Percentiles rank a stretch among this genome's conserved stretches.
phyloP scores from a whole-genome alignment of 2,113 vertebrate genomes.

The Henicopernis longicauda region DNA sequence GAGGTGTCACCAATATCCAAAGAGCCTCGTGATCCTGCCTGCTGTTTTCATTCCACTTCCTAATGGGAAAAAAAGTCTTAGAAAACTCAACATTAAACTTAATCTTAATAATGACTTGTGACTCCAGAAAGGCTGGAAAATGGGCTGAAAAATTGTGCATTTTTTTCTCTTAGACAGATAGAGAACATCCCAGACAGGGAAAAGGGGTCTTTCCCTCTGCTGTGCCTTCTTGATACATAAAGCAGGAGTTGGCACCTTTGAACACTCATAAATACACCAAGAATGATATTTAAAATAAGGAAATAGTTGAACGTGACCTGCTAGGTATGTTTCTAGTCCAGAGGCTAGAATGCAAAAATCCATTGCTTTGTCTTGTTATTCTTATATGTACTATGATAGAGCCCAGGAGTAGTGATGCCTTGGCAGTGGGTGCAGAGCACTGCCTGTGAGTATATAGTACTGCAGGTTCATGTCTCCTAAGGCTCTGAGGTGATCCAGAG shows the following conservation, averaged over 20 bases:
- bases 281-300: background rate
- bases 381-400: rapidly evolving
- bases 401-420: background rate
- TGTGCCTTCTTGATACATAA: background rate
- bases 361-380: background rate
- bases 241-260: background rate
- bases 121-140: background rate
- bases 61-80: background rate
- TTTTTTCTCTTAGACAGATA: background rate
- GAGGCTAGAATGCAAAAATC: background rate
- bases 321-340: background rate
- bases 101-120: background rate
- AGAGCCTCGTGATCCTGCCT: background rate
- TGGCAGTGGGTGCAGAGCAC: background rate
- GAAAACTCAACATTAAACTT: background rate
- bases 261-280: background rate
- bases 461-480: background rate
- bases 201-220: background rate
- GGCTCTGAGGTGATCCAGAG: background rate
- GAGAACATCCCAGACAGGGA: background rate
- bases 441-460: background rate
- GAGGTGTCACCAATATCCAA: background rate
- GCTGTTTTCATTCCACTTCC: background rate
- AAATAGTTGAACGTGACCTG: background rate
- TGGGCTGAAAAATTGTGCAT: background rate